A percentile compares a stretch with the other conserved stretches of the same genome.
Conservation (phyloP, 2,888 invertebrate species). For the Carterocephalus palaemon region DNA sequence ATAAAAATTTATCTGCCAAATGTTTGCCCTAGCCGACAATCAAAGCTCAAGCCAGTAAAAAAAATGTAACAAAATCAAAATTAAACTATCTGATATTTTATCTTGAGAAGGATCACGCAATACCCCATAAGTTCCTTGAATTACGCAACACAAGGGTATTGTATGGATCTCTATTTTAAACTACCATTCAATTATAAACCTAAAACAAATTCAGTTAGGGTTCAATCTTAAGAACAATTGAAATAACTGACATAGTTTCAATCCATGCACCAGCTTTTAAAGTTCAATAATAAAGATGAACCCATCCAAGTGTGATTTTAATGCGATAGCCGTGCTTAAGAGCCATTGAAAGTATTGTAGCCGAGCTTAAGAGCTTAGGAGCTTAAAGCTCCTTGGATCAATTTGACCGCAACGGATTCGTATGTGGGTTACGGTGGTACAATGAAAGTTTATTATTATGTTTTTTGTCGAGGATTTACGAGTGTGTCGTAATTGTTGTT, state of each 20-base stretch:
- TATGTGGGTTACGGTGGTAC: constrained; percentile 16
- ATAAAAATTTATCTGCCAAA: too few species aligned
- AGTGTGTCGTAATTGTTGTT: too few species aligned
- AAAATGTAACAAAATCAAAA: too few species aligned
- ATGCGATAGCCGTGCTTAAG: constrained; percentile 48
- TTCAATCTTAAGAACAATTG: neutral
- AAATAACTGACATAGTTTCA: too few species aligned
- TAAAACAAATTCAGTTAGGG: too few species aligned
- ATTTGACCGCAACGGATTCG: constrained; percentile 22
- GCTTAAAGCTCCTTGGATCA: constrained; percentile 14
- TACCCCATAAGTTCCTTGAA: constrained; percentile 19
- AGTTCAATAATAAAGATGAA: constrained; percentile 18
- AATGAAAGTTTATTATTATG: neutral
- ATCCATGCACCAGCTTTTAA: too few species aligned
- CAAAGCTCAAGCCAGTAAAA: too few species aligned
- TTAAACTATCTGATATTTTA: constrained; percentile 1
- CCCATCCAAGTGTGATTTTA: constrained; percentile 47
- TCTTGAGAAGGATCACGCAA: constrained; percentile 1
- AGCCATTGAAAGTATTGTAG: constrained; percentile 25
- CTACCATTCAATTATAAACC: neutral
- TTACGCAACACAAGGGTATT: constrained; percentile 20
- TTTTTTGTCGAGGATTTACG: neutral
- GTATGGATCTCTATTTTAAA: constrained; percentile 10
- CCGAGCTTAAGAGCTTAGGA: constrained; percentile 13
- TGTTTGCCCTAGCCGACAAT: too few species aligned